Evolutionary conservation across 2,113 vertebrate species (phyloP), one percentile per base, ranked within the genome.

Genomic region (Melanerpes formicivorus): DNA sequence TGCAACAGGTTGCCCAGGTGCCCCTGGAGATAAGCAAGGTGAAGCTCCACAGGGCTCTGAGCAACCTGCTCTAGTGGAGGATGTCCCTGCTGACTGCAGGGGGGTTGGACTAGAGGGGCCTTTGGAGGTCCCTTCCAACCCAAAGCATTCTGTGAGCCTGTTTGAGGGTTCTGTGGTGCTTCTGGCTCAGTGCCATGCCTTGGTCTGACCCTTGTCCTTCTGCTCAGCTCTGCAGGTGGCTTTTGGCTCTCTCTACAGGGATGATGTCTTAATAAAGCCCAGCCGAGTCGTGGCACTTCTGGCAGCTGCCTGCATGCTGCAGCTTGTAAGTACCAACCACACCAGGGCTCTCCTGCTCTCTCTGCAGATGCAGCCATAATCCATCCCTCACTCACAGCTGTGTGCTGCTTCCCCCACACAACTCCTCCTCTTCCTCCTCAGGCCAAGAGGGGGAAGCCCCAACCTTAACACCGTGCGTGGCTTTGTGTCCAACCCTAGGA

Each of bases 231-330:
- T 99, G 10, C 99, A 99, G 96, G 99, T 99, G 48, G 99, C 99
- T 1, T 99, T 99, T 95, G 99, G 99, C 69, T 99, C 99, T 0
- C 97, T 99, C 22, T 99, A 99, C 95, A 98, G 99, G 37, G 99
- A 99, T 3, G 99, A 99, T 19, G 99, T 99, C 32, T 95, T 99
- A 65, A 99, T 99, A 93, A 99, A 99, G 70, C 99, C 99, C 93
- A 98, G 98, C 78, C 98, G 98, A 29, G 99, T 99, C 8, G 97
- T 99, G 85, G 98, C 98, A 73, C 98, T 99, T 93, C 97, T 99
- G 74, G 99, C 99, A 14, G 99, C 99, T 82, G 99, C 99, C 87
- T 99, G 98, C 96, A 99, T 99, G 99, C 97, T 99, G 46, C 99
- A 99, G 93, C 97, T 99, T 95, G 99, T 99, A 74, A 98, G 99